Evolutionary conservation across 23 tunicate species (phyloP).

Genomic region (Clavelina lepadiformis): DNA sequence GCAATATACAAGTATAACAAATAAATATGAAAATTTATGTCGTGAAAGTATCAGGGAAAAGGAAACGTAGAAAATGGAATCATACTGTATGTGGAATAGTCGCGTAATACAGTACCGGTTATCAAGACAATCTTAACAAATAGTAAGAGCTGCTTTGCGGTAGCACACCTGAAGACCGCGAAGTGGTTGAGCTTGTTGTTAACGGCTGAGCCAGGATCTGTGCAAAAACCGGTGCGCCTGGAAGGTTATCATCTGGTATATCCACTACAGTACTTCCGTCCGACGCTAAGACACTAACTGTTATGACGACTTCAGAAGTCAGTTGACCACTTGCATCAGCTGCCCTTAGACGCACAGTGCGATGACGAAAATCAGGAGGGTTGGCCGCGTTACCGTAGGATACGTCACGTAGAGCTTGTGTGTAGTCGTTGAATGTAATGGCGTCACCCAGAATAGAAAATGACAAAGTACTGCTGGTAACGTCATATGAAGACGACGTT

Average conservation of each 20-base stretch:
- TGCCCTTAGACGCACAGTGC: slow-evolving; percentile 1
- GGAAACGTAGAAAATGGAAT: no score
- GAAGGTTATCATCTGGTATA: slow-evolving; percentile 1
- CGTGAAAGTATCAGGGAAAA: no score
- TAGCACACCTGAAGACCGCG: no score
- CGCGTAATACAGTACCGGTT: no score
- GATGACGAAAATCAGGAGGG: not conserved
- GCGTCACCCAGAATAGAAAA: not conserved
- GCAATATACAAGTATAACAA: no score
- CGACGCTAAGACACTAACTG: not conserved
- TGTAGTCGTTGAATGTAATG: slow-evolving; percentile 3
- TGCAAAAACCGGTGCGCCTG: not conserved
- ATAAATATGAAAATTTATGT: no score
- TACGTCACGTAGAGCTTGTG: not conserved
- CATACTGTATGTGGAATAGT: no score
- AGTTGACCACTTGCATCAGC: not conserved
- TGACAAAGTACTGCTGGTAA: not conserved
- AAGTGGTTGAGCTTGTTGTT: no score
- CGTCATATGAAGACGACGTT: slow-evolving; percentile 12
- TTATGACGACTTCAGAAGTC: not conserved
- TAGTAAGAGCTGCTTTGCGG: no score
- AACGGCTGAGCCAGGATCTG: not conserved
- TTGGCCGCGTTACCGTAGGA: slow-evolving; percentile 15
- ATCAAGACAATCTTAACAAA: no score
- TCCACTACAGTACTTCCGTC: not conserved